Conservation (phyloP, 2,797 vertebrate genomes). For the Microhierax caerulescens region DNA sequence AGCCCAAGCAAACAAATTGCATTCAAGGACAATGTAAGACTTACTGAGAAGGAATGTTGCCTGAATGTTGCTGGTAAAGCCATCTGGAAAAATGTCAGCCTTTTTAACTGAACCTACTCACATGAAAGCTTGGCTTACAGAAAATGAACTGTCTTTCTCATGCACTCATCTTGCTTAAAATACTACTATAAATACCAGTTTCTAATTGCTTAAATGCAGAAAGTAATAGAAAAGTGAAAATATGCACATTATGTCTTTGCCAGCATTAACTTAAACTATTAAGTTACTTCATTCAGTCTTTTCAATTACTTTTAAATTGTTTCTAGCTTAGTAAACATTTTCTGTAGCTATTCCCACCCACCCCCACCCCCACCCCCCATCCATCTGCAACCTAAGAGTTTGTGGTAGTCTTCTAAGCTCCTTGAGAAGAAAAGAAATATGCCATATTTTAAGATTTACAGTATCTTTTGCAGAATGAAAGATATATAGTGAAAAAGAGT, state of each 20-base stretch:
- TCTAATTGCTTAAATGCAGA: neutral
- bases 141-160: neutral
- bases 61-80: neutral
- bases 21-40: neutral
- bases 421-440: neutral
- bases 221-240: neutral
- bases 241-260: neutral
- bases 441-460: neutral
- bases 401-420: neutral
- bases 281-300: neutral
- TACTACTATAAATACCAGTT: neutral
- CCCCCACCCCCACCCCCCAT: fast-evolving
- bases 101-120: neutral
- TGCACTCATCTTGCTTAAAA: neutral
- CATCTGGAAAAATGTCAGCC: neutral
- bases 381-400: neutral
- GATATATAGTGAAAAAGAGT: neutral
- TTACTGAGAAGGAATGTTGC: neutral
- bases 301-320: neutral
- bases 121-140: neutral
- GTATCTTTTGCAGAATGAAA: neutral
- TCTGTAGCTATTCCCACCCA: neutral
- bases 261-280: neutral
- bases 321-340: neutral
- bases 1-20: neutral